Percentiles rank a stretch among this genome's conserved stretches.
phyloP scores from a whole-genome alignment of 2,797 vertebrate species.

The Enteromius mattozi region DNA sequence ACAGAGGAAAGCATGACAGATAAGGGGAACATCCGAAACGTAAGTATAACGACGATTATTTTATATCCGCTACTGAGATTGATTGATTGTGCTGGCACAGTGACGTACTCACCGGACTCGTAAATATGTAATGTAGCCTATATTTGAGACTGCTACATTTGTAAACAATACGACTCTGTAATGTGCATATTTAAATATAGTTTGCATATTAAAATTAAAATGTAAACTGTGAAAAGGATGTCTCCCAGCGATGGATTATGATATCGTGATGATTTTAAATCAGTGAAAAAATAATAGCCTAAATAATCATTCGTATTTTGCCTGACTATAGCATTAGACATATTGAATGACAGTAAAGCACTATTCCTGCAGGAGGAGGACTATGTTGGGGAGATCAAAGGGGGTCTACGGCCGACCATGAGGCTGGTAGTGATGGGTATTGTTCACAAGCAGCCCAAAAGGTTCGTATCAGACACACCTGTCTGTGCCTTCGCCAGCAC shows the following conservation, averaged over 20 bases:
- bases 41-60: conserved; percentile 63
- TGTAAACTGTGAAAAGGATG: background rate
- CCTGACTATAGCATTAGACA: background rate
- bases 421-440: conserved; percentile 89
- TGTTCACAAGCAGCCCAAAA: conserved; percentile 85
- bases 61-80: background rate
- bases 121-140: background rate
- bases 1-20: conserved; percentile 77
- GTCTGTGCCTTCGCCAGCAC: conserved; percentile 33
- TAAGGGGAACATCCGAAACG: conserved; percentile 74
- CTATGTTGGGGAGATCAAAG: conserved; percentile 89
- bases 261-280: background rate
- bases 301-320: background rate
- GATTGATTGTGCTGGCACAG: background rate
- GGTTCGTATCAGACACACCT: conserved; percentile 72
- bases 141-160: background rate
- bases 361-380: conserved; percentile 76
- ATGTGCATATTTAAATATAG: background rate
- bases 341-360: background rate
- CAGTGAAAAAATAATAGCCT: background rate
- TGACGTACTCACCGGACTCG: background rate
- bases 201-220: background rate
- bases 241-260: background rate
- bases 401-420: conserved; percentile 89
- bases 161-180: background rate